Conservation (phyloP, 1,140 invertebrate genomes). For the Anoplophora glabripennis region DNA sequence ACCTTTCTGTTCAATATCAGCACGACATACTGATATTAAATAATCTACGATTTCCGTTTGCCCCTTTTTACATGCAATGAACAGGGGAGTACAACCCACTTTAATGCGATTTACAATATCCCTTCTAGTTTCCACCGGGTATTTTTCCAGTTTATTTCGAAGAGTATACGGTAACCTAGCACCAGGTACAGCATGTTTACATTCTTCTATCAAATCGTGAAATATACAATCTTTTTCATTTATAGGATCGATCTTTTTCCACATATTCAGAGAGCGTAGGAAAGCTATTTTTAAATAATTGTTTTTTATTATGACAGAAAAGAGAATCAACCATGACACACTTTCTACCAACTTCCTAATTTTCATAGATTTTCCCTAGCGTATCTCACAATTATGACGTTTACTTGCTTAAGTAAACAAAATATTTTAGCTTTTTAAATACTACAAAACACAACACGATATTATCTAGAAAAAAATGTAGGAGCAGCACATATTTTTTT, state of each 20-base stretch:
- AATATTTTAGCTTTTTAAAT: too few species aligned
- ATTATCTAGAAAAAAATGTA: too few species aligned
- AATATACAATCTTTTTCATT: slow-evolving; percentile 61
- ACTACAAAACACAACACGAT: too few species aligned
- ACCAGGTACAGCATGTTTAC: slow-evolving; percentile 64
- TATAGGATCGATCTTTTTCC: slow-evolving; percentile 45
- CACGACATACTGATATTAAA: slow-evolving; percentile 75
- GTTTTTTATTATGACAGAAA: too few species aligned
- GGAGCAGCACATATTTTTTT: too few species aligned
- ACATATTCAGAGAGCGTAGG: slow-evolving; percentile 27
- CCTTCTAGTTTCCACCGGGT: slow-evolving; percentile 55
- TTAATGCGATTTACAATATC: slow-evolving; percentile 63
- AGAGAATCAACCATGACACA: too few species aligned
- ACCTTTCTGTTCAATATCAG: slow-evolving; percentile 82
- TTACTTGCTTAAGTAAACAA: too few species aligned
- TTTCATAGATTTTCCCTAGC: too few species aligned
- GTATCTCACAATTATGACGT: too few species aligned
- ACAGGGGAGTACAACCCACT: slow-evolving; percentile 82
- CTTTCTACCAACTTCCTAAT: too few species aligned
- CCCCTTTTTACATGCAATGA: slow-evolving; percentile 80
- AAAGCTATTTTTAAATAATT: too few species aligned
- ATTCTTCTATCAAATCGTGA: slow-evolving; percentile 66
- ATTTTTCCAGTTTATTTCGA: slow-evolving; percentile 62
- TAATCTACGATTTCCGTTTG: slow-evolving; percentile 87
- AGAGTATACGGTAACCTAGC: slow-evolving; percentile 64